Conservation (phyloP, 2,888 invertebrate genomes). For the Electrophaes corylata region DNA sequence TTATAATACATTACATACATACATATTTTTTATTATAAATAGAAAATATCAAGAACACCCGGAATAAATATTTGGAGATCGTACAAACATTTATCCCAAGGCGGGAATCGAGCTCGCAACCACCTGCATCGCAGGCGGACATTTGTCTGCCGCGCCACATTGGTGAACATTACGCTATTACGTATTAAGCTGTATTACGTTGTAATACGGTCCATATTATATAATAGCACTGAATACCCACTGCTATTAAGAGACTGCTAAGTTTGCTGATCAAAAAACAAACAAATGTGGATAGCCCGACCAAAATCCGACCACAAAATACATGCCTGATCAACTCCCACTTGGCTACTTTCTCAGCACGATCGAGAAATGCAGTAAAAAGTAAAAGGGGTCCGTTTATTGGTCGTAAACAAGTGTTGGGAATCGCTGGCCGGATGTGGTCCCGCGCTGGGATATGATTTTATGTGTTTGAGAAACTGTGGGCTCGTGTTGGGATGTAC, state of each 20-base stretch:
- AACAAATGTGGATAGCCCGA: background rate
- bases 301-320: background rate
- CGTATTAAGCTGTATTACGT: too few relatives aligned
- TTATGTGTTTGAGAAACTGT: conserved; percentile 30
- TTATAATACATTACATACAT: too few relatives aligned
- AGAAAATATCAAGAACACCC: too few relatives aligned
- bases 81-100: too few relatives aligned
- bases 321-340: conserved; percentile 13
- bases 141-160: too few relatives aligned
- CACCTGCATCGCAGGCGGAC: too few relatives aligned
- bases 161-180: too few relatives aligned
- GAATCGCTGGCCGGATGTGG: conserved; percentile 26
- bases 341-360: conserved; percentile 21
- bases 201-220: too few relatives aligned
- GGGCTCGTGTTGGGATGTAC: conserved; percentile 14
- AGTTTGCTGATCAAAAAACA: background rate
- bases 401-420: conserved; percentile 36
- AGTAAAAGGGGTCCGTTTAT: conserved; percentile 41
- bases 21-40: too few relatives aligned
- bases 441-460: conserved; percentile 23
- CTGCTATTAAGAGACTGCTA: background rate
- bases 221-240: too few relatives aligned
- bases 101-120: too few relatives aligned
- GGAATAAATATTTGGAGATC: too few relatives aligned
- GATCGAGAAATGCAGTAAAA: conserved; percentile 39